Percentiles rank a stretch among this genome's conserved stretches.
Evolutionary conservation across 1,140 invertebrate species (phyloP).

Genomic region (Antheraea mylitta): DNA sequence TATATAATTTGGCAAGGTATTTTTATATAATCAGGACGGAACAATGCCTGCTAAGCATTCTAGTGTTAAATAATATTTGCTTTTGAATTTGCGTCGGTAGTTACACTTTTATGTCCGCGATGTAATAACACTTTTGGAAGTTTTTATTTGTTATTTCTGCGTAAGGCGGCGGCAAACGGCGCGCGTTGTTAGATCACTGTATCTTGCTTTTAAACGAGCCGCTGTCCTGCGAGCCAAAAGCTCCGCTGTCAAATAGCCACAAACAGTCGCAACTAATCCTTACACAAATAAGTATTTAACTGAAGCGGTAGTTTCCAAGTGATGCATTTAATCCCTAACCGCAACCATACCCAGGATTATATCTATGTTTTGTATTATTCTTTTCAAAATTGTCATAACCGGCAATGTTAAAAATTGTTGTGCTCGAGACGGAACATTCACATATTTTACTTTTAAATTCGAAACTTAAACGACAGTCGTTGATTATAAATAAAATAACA

Average conservation of each 20-base stretch:
- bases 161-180: slow-evolving; percentile 40
- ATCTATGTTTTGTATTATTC: slow-evolving; percentile 56
- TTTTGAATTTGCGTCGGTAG: slow-evolving; percentile 28
- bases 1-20: no score
- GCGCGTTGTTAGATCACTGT: slow-evolving; percentile 6
- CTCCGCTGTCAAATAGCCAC: slow-evolving; percentile 47
- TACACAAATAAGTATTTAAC: slow-evolving; percentile 59
- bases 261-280: slow-evolving; percentile 65
- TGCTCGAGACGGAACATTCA: slow-evolving; percentile 22
- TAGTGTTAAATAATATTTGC: slow-evolving; percentile 22
- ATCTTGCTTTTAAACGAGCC: slow-evolving; percentile 36
- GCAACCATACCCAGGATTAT: slow-evolving; percentile 66
- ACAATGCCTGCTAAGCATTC: no score
- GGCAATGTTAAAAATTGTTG: slow-evolving; percentile 22
- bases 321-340: slow-evolving; percentile 58
- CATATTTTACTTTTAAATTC: slow-evolving; percentile 44
- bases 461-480: slow-evolving; percentile 23
- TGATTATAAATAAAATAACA: slow-evolving; percentile 23
- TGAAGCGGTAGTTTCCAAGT: slow-evolving; percentile 59
- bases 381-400: slow-evolving; percentile 48
- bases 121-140: slow-evolving; percentile 35
- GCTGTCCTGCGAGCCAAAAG: slow-evolving; percentile 22
- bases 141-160: slow-evolving; percentile 46
- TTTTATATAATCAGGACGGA: no score
- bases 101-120: slow-evolving; percentile 13